Evolutionary conservation across 2,888 invertebrate genomes (phyloP).

Genomic region (Melanostoma mellinum): DNA sequence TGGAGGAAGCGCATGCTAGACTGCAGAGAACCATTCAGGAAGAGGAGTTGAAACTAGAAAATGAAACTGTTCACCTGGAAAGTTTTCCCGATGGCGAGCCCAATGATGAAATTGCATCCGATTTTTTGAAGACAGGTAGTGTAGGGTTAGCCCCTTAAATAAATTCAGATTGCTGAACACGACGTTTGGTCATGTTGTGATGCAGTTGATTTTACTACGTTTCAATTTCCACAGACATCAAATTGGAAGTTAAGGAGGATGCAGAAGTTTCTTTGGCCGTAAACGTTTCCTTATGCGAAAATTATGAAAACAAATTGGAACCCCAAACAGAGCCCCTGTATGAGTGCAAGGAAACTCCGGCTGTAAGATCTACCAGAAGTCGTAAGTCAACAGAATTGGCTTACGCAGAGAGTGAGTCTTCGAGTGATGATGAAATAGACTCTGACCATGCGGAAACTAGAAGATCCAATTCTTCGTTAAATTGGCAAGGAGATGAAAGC

Average conservation of each 20-base stretch:
- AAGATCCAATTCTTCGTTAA: constrained; percentile 1
- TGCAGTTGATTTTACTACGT: background rate
- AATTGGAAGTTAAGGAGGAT: constrained; percentile 59
- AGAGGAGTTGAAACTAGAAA: constrained; percentile 39
- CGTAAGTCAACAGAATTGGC: constrained; percentile 34
- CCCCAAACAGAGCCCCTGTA: constrained; percentile 17
- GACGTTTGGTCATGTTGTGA: background rate
- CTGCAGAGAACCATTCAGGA: constrained; percentile 20
- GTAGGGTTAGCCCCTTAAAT: background rate
- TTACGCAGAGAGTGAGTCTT: constrained; percentile 17
- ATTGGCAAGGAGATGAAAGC: constrained; percentile 40
- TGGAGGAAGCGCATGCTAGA: constrained; percentile 75
- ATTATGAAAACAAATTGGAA: background rate
- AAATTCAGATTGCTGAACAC: background rate
- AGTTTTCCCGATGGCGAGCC: background rate
- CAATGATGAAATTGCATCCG: constrained; percentile 17
- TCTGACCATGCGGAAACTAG: constrained; percentile 6
- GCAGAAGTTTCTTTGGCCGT: constrained; percentile 5
- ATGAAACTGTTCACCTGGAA: constrained; percentile 3
- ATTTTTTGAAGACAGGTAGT: constrained; percentile 52
- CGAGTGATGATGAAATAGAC: constrained; percentile 32
- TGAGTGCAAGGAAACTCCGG: constrained; percentile 9
- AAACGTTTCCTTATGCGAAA: background rate
- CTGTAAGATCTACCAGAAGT: constrained; percentile 51
- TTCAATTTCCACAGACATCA: constrained; percentile 44